Percentiles rank a stretch among this genome's conserved stretches.
phyloP scores from a whole-genome alignment of 2,888 invertebrate species.

The Zeuzera pyrina region DNA sequence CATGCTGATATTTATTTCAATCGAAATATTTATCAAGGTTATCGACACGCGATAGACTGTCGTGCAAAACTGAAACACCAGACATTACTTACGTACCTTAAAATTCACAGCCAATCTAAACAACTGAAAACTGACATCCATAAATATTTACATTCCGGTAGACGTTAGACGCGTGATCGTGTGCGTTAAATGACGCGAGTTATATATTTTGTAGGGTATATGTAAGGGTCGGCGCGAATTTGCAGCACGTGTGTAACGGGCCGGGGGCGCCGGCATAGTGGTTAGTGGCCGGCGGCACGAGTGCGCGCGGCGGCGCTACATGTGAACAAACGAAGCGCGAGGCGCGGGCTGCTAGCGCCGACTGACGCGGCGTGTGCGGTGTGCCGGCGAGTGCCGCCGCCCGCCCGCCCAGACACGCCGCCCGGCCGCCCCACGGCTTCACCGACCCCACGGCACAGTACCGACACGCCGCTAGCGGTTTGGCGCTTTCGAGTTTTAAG shows the following conservation, averaged over 20 bases:
- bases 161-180: conserved; percentile 52
- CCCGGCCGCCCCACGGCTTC: too few relatives aligned
- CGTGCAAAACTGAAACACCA: conserved; percentile 53
- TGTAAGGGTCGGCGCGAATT: conserved; percentile 33
- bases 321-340: conserved; percentile 9
- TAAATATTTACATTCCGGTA: conserved; percentile 70
- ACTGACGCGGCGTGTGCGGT: conserved; percentile 1
- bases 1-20: conserved; percentile 42
- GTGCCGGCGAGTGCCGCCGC: too few relatives aligned
- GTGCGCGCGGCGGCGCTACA: conserved; percentile 17
- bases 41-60: conserved; percentile 30
- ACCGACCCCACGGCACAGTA: too few relatives aligned
- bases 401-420: conserved; percentile 22
- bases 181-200: conserved; percentile 44
- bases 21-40: conserved; percentile 20
- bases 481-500: too few relatives aligned
- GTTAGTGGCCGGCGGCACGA: conserved; percentile 26
- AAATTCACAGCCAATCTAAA: conserved; percentile 72
- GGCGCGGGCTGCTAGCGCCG: conserved; percentile 2
- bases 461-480: too few relatives aligned
- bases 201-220: conserved; percentile 28
- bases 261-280: conserved; percentile 59
- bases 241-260: conserved; percentile 48
- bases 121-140: conserved; percentile 72
- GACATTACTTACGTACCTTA: conserved; percentile 65